phyloP scores from a whole-genome alignment of 2,888 invertebrate genomes.

The Saturnia pavonia region DNA sequence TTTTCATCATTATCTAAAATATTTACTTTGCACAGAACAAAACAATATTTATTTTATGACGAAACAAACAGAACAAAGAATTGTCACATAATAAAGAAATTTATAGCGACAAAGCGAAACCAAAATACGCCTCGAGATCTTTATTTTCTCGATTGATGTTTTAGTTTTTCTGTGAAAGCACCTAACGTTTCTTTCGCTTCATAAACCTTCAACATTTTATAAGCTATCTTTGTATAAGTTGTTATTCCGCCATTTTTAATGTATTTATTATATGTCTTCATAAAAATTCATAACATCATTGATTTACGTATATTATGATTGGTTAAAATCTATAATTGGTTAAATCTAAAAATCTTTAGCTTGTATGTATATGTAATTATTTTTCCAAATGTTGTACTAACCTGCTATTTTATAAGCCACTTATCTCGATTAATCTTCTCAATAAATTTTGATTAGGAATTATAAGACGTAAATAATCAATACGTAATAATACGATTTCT shows the following conservation, averaged over 20 bases:
- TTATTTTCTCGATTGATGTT: constrained; percentile 15
- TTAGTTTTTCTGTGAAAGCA: constrained; percentile 11
- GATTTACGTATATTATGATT: too few species aligned
- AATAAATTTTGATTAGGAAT: too few species aligned
- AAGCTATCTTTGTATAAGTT: neutral
- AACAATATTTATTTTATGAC: neutral
- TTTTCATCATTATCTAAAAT: neutral
- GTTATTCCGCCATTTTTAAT: neutral
- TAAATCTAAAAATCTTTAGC: too few species aligned
- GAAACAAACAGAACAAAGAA: neutral
- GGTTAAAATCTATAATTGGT: too few species aligned
- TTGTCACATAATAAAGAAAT: constrained; percentile 3
- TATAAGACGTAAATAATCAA: too few species aligned
- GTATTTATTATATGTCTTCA: neutral
- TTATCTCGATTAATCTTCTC: too few species aligned
- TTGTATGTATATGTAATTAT: too few species aligned
- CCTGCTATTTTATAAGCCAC: too few species aligned
- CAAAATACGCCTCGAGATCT: neutral
- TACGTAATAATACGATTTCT: too few species aligned
- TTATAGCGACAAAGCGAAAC: neutral
- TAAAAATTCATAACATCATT: too few species aligned
- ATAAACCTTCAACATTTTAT: constrained; percentile 8
- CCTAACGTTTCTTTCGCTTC: constrained; percentile 8
- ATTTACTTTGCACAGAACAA: neutral
- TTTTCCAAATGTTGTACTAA: too few species aligned